Conservation (phyloP, 2,113 vertebrate species). For the Turdus rufiventris region DNA sequence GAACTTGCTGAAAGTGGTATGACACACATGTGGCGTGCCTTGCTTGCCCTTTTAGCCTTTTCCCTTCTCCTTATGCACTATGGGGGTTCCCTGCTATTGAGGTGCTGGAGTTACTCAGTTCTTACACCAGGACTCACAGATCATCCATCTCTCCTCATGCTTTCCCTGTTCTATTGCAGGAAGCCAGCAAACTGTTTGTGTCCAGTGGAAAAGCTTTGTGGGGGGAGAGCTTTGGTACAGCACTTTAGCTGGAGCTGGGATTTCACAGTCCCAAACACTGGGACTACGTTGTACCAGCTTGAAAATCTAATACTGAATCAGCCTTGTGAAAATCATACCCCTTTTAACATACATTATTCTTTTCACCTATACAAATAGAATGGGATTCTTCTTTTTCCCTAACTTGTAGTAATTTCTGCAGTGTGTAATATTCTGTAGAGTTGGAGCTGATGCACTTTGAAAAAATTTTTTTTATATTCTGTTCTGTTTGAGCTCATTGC, state of each 20-base stretch:
- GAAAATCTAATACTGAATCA: background rate
- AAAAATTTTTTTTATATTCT: background rate
- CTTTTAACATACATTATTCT: background rate
- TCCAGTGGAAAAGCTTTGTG: background rate
- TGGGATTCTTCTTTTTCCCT: background rate
- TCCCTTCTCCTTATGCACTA: fast-evolving
- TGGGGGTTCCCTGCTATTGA: background rate
- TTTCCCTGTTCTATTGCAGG: background rate
- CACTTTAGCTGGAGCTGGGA: background rate
- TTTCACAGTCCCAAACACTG: background rate
- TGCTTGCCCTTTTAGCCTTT: background rate
- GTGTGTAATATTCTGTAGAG: background rate
- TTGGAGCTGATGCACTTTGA: background rate
- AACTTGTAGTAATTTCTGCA: background rate
- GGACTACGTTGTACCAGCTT: background rate
- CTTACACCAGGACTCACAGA: background rate
- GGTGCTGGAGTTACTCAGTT: fast-evolving
- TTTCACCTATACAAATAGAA: background rate
- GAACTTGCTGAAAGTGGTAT: background rate
- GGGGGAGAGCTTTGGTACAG: background rate
- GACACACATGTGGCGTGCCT: fast-evolving
- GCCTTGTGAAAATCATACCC: background rate
- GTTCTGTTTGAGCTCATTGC: background rate
- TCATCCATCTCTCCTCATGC: background rate
- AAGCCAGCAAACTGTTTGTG: background rate